Base-by-base conservation (phyloP, 2,113 vertebrate genomes). In the Jacana jacana region DNA sequence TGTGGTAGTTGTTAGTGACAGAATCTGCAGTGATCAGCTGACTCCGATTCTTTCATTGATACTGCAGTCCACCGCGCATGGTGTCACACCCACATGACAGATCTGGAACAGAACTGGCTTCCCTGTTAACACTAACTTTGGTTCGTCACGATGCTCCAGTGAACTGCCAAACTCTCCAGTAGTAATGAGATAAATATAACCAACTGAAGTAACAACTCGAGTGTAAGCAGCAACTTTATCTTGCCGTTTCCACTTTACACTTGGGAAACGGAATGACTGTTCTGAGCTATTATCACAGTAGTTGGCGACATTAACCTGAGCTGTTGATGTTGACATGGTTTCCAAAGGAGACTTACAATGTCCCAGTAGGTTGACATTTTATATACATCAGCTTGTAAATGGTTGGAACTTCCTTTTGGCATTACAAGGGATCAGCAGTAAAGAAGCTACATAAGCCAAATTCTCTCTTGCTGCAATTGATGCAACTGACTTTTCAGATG, bases 101-200 rank as follows among this genome's bases (percentile, higher is more conserved):
- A 64, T 70, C 75, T 95, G 95, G 81, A 94, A 78, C 55, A 64
- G 94, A 69, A 37, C 88, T 93, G 92, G 55, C 81, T 88, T 60
- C 80, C n/a, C 68, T 72, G 91, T 93, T 88, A 17, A 91, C 94
- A 95, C 66, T 96, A 93, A 81, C 83, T 88, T 78, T 6, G 58
- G 93, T 89, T 96, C 89, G 95, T 96, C 95, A 93, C 30, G 52
- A 79, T 83, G 85, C 35, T 88, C 72, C 60, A 69, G 82, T 5
- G 0, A 75, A 78, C 88, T 95, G 95, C 95, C 96, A 95, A 95
- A 80, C 77, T 84, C 46, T 75, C 66, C 65, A 55, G 76, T 78
- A 93, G 93, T 96, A 97, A 96, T 91, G 93, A 63, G 94, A 86
- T 95, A 94, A 96, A 95, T 93, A 93, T 97, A 97, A 87, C 92